Conservation (phyloP, 2,888 invertebrate genomes). For the Catocala sponsa region DNA sequence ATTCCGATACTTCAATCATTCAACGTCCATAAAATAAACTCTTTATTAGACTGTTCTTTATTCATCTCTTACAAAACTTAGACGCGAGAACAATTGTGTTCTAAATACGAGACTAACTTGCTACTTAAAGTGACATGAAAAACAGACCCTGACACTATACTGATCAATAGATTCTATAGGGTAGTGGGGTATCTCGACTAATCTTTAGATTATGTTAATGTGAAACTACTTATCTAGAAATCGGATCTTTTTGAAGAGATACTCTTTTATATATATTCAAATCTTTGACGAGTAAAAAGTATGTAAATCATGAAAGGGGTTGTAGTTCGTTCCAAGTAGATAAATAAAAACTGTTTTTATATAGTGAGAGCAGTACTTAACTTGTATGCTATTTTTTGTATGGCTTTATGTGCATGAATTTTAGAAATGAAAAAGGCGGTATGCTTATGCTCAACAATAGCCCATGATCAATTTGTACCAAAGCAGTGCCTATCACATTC, state of each 20-base stretch:
- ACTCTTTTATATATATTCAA: slow-evolving; percentile 59
- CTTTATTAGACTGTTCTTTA: not conserved
- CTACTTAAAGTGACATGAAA: slow-evolving; percentile 26
- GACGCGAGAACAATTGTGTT: slow-evolving; percentile 23
- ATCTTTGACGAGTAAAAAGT: slow-evolving; percentile 58
- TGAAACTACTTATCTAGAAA: slow-evolving; percentile 54
- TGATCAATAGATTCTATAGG: slow-evolving; percentile 22
- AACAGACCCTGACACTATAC: slow-evolving; percentile 18
- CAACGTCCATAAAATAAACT: not conserved
- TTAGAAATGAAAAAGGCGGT: no score
- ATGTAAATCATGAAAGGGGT: slow-evolving; percentile 56
- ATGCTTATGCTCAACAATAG: no score
- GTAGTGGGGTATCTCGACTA: slow-evolving; percentile 44
- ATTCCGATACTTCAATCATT: not conserved
- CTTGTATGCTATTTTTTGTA: no score
- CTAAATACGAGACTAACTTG: slow-evolving; percentile 30
- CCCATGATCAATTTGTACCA: no score
- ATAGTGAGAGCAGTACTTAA: no score
- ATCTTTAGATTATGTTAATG: slow-evolving; percentile 71
- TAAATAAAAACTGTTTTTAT: not conserved
- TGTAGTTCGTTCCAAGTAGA: slow-evolving; percentile 23
- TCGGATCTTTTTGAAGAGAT: slow-evolving; percentile 53
- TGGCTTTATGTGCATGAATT: no score
- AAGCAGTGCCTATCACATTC: no score
- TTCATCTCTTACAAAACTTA: slow-evolving; percentile 12